Evolutionary conservation across 2,113 vertebrate species (phyloP), one percentile per base, ranked within the genome.

Genomic region (Pantherophis guttatus): DNA sequence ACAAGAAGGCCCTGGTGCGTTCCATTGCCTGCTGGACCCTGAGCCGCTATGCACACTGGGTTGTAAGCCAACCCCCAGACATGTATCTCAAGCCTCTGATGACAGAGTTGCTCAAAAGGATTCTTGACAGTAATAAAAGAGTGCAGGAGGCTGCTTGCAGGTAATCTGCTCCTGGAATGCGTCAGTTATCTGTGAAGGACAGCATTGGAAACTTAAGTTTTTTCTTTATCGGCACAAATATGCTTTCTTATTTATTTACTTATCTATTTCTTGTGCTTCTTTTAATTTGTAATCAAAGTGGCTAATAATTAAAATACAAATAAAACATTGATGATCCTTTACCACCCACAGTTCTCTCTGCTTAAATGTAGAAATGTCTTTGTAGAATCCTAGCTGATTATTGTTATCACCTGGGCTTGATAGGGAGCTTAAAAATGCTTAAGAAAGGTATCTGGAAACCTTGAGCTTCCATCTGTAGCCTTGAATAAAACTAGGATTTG

Each of bases 141-240:
- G 99, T 99, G 62, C 99, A 99, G 96, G 99, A 99, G 96, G 99
- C 99, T 0, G 99, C 99, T 0, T 99, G 99, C 98, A 99, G 99
- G 99, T 99, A 86, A 88, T 21, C 59, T 55, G n/a, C n/a, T 87
- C 50, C 10, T 50, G 26, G 33, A 24, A 48, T 93, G 1, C 1
- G 0, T 81, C 75, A 11, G 21, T 11, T 23, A 85, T 5, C 50
- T 33, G 21, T 24, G 24, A 39, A 81, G 33, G 75, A 19, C 2
- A 54, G 26, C 44, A 44, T 17, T 39, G 52, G 52, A 21, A 13
- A 33, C 19, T 29, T 8, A 13, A 26, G 53, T 3, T 57, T 33
- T 12, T 50, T 10, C 12, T 26, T 62, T 44, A 62, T 62, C 24
- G 13, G 33, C 53, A 15, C 48, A 19, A 58, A 91, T 59, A 50